Conservation (phyloP, 2,797 vertebrate species). For the Leptoclinus maculatus region DNA sequence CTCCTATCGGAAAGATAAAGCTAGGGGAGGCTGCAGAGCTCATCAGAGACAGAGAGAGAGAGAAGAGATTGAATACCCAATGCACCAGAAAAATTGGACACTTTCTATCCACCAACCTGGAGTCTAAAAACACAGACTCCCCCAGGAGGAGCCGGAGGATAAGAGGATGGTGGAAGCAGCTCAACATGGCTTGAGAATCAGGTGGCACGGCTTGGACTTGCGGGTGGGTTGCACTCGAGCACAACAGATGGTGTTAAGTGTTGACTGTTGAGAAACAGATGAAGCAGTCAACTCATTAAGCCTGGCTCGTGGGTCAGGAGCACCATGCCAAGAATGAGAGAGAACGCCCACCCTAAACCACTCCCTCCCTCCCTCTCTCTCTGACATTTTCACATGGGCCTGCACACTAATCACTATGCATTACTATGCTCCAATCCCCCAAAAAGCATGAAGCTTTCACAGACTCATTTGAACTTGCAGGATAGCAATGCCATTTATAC, state of each 20-base stretch:
- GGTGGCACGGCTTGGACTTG: slow-evolving; percentile 50
- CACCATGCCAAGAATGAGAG: slow-evolving; percentile 50
- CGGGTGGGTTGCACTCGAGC: slow-evolving; percentile 49
- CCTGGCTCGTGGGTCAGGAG: slow-evolving; percentile 65
- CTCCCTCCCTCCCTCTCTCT: neutral
- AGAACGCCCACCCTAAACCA: slow-evolving; percentile 23
- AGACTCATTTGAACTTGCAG: slow-evolving; percentile 40
- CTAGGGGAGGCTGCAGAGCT: slow-evolving; percentile 44
- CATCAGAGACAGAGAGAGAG: slow-evolving; percentile 30
- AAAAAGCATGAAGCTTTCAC: slow-evolving; percentile 37
- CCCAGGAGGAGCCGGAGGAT: slow-evolving; percentile 55
- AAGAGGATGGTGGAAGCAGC: slow-evolving; percentile 46
- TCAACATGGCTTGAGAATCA: slow-evolving; percentile 43
- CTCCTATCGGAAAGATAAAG: slow-evolving; percentile 63
- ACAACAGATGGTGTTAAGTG: slow-evolving; percentile 74
- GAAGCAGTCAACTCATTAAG: slow-evolving; percentile 73
- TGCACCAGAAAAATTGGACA: slow-evolving; percentile 50
- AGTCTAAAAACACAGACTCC: slow-evolving; percentile 57
- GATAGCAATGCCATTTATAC: slow-evolving; percentile 45
- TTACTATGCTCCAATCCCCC: slow-evolving; percentile 4
- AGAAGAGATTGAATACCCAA: slow-evolving; percentile 59
- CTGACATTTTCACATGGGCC: slow-evolving; percentile 38
- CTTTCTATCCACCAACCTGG: slow-evolving; percentile 44
- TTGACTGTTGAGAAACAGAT: slow-evolving; percentile 69
- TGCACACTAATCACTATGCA: slow-evolving; percentile 37